phyloP scores from a whole-genome alignment of 2,113 vertebrate species.

The Seriola dumerili region DNA sequence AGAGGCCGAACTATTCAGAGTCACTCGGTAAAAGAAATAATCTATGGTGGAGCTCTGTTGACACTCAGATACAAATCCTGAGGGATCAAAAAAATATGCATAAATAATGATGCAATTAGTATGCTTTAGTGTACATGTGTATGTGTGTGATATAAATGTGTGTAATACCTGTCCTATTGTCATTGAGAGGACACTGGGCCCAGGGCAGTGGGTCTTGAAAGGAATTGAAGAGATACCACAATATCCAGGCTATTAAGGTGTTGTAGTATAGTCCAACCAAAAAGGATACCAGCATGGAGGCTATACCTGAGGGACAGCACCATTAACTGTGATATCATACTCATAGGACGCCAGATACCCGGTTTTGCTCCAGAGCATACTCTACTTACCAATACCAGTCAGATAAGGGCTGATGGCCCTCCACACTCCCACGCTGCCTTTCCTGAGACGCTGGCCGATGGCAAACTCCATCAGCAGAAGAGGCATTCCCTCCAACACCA shows the following conservation, averaged over 20 bases:
- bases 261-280: constrained; percentile 93
- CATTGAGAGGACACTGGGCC: constrained; percentile 87
- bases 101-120: neutral
- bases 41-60: constrained; percentile 89
- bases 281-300: constrained; percentile 92
- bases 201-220: constrained; percentile 89
- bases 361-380: neutral
- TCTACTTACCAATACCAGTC: constrained; percentile 90
- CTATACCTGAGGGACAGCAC: constrained; percentile 83
- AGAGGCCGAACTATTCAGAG: constrained; percentile 87
- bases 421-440: constrained; percentile 91
- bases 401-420: constrained; percentile 88
- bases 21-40: constrained; percentile 94
- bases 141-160: neutral
- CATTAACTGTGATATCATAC: neutral
- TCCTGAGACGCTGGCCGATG: constrained; percentile 92
- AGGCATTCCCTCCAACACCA: constrained; percentile 92
- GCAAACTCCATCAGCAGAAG: constrained; percentile 93
- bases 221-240: constrained; percentile 81
- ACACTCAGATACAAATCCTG: constrained; percentile 88
- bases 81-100: constrained; percentile 22
- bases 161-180: constrained; percentile 87
- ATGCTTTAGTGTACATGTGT: neutral
- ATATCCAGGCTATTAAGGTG: constrained; percentile 90
- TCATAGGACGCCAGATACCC: neutral